Evolutionary conservation across 1,140 invertebrate species (phyloP).

Genomic region (Calliopsis andreniformis): DNA sequence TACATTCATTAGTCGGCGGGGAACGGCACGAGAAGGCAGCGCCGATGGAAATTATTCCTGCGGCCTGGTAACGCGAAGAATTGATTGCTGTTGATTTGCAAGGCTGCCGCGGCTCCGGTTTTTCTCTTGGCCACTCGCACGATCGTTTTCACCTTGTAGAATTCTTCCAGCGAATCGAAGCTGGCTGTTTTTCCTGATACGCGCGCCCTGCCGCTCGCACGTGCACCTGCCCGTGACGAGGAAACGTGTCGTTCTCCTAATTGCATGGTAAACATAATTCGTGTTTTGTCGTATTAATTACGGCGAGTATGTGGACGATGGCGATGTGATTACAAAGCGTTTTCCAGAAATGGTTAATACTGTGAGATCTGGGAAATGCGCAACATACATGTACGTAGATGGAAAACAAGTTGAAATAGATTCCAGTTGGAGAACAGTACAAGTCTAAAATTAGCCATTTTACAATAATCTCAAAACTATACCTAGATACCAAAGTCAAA

Average conservation of each 20-base stretch:
- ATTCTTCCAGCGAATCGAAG: neutral
- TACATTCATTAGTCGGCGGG: conserved; percentile 18
- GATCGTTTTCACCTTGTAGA: conserved; percentile 10
- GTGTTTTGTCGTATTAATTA: conserved; percentile 1
- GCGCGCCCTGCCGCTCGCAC: neutral
- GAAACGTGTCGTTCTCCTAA: neutral
- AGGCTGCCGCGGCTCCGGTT: conserved; percentile 8
- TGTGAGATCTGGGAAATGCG: neutral
- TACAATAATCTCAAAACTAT: too few relatives aligned
- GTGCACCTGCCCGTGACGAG: neutral
- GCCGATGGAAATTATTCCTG: conserved; percentile 29
- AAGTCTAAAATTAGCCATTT: too few relatives aligned
- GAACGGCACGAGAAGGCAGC: neutral
- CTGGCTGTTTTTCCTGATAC: neutral
- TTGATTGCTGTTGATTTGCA: conserved; percentile 15
- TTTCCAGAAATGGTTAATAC: neutral
- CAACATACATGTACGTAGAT: too few relatives aligned
- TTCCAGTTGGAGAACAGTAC: too few relatives aligned
- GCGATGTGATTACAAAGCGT: neutral
- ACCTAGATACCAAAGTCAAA: too few relatives aligned
- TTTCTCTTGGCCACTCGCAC: neutral
- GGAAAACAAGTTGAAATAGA: too few relatives aligned
- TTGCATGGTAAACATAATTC: conserved; percentile 1
- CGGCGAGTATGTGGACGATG: neutral
- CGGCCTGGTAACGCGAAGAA: neutral